Base-by-base conservation (phyloP, 1,140 invertebrate species). In the Diplogasteroides magnus region DNA sequence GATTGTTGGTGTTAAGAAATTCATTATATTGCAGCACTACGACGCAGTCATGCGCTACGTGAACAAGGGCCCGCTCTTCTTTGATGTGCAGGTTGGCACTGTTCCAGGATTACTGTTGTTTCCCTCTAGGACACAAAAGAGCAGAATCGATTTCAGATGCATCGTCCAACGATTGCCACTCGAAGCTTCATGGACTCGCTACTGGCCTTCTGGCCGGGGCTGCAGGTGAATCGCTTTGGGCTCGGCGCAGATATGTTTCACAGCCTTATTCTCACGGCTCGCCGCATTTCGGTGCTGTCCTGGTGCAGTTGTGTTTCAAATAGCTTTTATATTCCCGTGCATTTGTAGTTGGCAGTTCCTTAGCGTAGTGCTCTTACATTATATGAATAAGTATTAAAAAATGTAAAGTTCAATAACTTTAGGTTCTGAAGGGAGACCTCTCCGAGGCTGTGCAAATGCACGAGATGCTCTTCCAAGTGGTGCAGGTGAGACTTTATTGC, bases 41-140 rank as follows among this genome's bases (percentile, higher is more conserved):
- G 89, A 90, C 76, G 93, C 94, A n/a, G 89, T 98, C 57, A 97
- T 97, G 93, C 95, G 96, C 82, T 98, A 98, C 82, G 89, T 98
- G 13, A 85, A 81, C 83, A 91, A 96, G 83, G 94, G 94, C 14
- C 94, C 94, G 2, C 89, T 97, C 86, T 86, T 98, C 76, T 84
- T 97, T 55, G 95, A 97, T 83, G 95, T 98, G n/a, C 92, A 97
- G n/a, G n/a, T n/a, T 77, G 65, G 31, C 11, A 25, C 6, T 64
- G 31, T 37, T 11, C 62, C 29, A 56, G 55, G 55, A n/a, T 56
- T 56, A 56, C 15, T 56, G 15, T n/a, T 56, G 15, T n/a, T 56
- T 56, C 55, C 15, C n/a, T 56, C n/a, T 56, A n/a, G n/a, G 15
- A n/a, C 15, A 56, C n/a, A 15, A 15, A 56, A n/a, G 13, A 28